Evolutionary conservation across 2,888 invertebrate species (phyloP).

Genomic region (Syrphus vitripennis): DNA sequence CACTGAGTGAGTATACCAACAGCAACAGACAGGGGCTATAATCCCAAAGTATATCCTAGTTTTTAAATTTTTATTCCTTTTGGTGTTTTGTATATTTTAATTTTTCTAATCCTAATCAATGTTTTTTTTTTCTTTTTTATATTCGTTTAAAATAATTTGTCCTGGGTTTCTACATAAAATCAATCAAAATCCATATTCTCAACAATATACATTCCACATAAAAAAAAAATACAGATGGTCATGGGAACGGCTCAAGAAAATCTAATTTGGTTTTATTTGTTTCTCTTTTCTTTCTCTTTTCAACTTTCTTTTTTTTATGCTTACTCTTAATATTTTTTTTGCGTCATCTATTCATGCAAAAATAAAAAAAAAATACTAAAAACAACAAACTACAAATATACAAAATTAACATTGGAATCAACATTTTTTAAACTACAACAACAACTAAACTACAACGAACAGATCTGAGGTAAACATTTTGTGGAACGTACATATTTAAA

Average conservation of each 20-base stretch:
- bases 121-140: constrained; percentile 72
- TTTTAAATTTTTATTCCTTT: background rate
- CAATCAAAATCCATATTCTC: too few species aligned
- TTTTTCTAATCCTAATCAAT: constrained; percentile 69
- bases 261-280: constrained; percentile 77
- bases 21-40: background rate
- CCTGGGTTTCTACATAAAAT: constrained; percentile 60
- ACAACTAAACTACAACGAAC: constrained; percentile 68
- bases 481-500: constrained; percentile 38
- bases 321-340: constrained; percentile 38
- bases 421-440: constrained; percentile 50
- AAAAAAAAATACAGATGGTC: constrained; percentile 79
- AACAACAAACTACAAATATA: constrained; percentile 30
- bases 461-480: constrained; percentile 79
- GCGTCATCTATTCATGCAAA: constrained; percentile 47
- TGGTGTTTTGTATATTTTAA: constrained; percentile 45
- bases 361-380: constrained; percentile 38
- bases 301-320: constrained; percentile 75
- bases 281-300: constrained; percentile 70
- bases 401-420: constrained; percentile 52
- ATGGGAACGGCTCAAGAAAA: constrained; percentile 81
- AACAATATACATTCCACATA: constrained; percentile 66
- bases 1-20: constrained; percentile 83
- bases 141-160: constrained; percentile 24
- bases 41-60: constrained; percentile 25